Evolutionary conservation across 2,113 vertebrate species (phyloP), one percentile per base, ranked within the genome.

Genomic region (Asarcornis scutulata): DNA sequence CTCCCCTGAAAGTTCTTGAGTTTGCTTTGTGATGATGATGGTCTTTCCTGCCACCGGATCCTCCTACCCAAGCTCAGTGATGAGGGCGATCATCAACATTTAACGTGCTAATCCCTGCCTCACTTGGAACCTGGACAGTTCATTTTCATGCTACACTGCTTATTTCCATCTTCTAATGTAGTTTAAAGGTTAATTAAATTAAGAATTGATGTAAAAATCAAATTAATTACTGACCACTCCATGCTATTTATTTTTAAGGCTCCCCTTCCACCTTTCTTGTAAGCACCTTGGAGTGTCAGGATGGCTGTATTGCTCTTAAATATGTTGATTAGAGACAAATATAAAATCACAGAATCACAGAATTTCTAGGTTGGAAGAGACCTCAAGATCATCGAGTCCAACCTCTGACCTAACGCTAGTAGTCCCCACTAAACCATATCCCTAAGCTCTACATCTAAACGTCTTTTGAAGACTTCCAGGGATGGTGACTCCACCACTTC

Each of bases 211-310:
- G 94, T 98, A 90, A 97, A 96, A 97, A 95, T 96, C 90, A 96
- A 97, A 98, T 98, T 98, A 98, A 98, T 98, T 98, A 97, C 96
- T 97, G 97, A 97, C 97, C 97, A 98, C 95, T 97, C 96, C 96
- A 97, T 98, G 98, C 97, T 98, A 93, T 92, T 98, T 98, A 98
- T 96, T 98, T 98, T 98, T 98, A 98, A 96, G 94, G 86, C 97
- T 98, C 97, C 97, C 95, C 84, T 97, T 97, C 95, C 97, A 91
- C 96, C 93, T 98, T 97, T 98, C 95, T 98, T 97, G 78, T 84
- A 95, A 97, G 86, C 91, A 98, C 93, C 96, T 8, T 21, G 4
- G 86, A 94, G 84, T 96, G 92, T 92, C 85, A 93, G 81, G 88
- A 91, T 79, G 68, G 74, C 52, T 5, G 2, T 83, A 82, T 87